Percentiles rank a stretch among this genome's conserved stretches.
Conservation (phyloP, 2,113 vertebrate genomes). For the Caretta caretta region DNA sequence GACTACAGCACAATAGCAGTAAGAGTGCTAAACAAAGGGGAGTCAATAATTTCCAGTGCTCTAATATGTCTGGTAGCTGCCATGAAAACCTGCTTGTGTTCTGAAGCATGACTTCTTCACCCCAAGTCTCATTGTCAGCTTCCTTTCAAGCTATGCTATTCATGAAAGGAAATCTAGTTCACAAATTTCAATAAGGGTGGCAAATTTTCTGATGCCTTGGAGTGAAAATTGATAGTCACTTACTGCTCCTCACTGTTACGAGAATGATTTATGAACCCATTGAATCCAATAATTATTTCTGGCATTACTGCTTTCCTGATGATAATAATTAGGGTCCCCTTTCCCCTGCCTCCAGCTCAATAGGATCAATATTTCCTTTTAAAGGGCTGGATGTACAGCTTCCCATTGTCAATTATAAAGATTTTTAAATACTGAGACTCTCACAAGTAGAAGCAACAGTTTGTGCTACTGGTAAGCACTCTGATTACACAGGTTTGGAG, state of each 20-base stretch:
- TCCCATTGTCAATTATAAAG: background rate
- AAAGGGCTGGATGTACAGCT: background rate
- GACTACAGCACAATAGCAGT: background rate
- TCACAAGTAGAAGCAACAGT: background rate
- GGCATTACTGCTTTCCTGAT: slow-evolving; percentile 5
- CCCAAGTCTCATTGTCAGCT: background rate
- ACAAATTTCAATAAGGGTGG: background rate
- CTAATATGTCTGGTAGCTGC: background rate
- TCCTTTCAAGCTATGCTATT: background rate
- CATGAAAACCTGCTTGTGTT: background rate
- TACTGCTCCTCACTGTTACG: fast-evolving
- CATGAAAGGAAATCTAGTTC: background rate
- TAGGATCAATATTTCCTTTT: background rate
- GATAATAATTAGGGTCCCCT: background rate
- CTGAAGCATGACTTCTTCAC: background rate
- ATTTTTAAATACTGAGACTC: background rate
- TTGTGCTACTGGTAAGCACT: background rate
- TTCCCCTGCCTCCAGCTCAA: background rate
- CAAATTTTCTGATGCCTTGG: background rate
- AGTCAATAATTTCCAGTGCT: background rate
- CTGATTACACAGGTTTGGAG: background rate
- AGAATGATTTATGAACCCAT: background rate
- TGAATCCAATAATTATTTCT: background rate
- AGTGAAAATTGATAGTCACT: background rate
- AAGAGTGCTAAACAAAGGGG: background rate